Evolutionary conservation across 2,888 invertebrate genomes (phyloP).

Genomic region (Lypha dubia): DNA sequence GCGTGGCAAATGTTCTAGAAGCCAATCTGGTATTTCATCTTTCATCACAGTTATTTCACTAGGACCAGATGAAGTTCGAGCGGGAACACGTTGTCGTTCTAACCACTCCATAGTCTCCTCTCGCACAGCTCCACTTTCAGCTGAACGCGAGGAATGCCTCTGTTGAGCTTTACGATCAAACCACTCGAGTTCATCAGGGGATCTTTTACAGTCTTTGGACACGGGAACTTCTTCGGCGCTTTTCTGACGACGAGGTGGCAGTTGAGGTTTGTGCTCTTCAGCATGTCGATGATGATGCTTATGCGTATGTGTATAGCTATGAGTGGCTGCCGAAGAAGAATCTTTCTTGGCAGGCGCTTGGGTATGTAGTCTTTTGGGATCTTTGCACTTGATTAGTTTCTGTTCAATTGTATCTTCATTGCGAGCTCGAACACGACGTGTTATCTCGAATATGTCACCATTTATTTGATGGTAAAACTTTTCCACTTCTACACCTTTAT

Average conservation of each 20-base stretch:
- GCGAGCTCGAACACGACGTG: constrained; percentile 80
- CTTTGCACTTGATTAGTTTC: constrained; percentile 80
- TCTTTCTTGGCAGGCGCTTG: constrained; percentile 74
- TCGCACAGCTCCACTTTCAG: constrained; percentile 82
- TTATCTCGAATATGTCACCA: constrained; percentile 83
- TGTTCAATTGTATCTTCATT: constrained; percentile 83
- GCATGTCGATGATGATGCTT: constrained; percentile 75
- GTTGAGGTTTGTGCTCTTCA: constrained; percentile 75
- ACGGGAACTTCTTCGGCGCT: constrained; percentile 77
- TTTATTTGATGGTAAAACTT: constrained; percentile 83
- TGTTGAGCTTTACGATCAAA: constrained; percentile 83
- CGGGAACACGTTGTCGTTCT: constrained; percentile 79
- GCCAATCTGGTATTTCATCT: constrained; percentile 83
- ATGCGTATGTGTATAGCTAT: constrained; percentile 65
- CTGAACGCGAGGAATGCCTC: constrained; percentile 83
- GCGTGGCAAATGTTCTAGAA: constrained; percentile 81
- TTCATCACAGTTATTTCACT: constrained; percentile 83
- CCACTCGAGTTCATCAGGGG: constrained; percentile 81
- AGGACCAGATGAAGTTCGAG: constrained; percentile 83
- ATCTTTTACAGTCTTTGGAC: constrained; percentile 72
- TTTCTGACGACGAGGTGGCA: constrained; percentile 76
- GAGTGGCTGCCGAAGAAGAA: constrained; percentile 64
- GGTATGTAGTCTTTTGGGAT: constrained; percentile 78
- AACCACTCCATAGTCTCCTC: constrained; percentile 83
- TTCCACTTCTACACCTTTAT: constrained; percentile 83